phyloP scores from a whole-genome alignment of 1,140 invertebrate genomes.

The Drepana arcuata region DNA sequence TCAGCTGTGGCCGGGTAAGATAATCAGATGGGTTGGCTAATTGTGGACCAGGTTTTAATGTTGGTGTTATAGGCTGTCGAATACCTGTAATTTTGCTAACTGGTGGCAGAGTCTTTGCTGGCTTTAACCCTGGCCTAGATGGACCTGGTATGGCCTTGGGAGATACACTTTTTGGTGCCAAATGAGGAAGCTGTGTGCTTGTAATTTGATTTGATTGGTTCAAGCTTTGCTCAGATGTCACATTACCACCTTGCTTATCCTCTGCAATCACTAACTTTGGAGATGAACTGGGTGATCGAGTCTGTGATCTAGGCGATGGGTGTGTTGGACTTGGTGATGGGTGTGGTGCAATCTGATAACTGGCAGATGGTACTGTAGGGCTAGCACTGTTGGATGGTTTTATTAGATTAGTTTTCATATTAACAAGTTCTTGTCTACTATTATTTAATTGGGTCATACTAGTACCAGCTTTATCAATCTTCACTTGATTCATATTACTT shows the following conservation, averaged over 20 bases:
- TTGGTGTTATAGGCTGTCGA: conserved; percentile 37
- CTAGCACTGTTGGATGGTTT: conserved; percentile 27
- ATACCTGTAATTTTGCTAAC: conserved; percentile 33
- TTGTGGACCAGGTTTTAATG: conserved; percentile 26
- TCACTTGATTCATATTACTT: conserved; percentile 39
- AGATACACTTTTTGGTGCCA: conserved; percentile 38
- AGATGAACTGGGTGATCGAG: conserved; percentile 67
- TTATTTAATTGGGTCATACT: conserved; percentile 19
- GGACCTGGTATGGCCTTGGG: conserved; percentile 36
- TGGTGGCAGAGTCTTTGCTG: conserved; percentile 40
- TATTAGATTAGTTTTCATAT: conserved; percentile 29
- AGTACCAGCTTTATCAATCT: conserved; percentile 37
- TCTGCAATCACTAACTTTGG: conserved; percentile 70
- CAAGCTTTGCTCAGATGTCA: conserved; percentile 32
- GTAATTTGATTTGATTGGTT: conserved; percentile 60
- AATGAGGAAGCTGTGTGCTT: conserved; percentile 43
- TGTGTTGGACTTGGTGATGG: conserved; percentile 33
- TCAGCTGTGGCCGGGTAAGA: conserved; percentile 30
- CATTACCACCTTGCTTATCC: conserved; percentile 49
- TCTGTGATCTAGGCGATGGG: conserved; percentile 56
- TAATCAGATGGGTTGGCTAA: conserved; percentile 33
- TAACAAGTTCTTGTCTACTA: conserved; percentile 29
- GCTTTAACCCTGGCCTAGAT: conserved; percentile 46
- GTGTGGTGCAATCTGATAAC: conserved; percentile 31
- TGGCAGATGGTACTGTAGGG: conserved; percentile 26